Base-by-base conservation (phyloP, 2,113 vertebrate genomes). In the Poeciliopsis turrubarensis region DNA sequence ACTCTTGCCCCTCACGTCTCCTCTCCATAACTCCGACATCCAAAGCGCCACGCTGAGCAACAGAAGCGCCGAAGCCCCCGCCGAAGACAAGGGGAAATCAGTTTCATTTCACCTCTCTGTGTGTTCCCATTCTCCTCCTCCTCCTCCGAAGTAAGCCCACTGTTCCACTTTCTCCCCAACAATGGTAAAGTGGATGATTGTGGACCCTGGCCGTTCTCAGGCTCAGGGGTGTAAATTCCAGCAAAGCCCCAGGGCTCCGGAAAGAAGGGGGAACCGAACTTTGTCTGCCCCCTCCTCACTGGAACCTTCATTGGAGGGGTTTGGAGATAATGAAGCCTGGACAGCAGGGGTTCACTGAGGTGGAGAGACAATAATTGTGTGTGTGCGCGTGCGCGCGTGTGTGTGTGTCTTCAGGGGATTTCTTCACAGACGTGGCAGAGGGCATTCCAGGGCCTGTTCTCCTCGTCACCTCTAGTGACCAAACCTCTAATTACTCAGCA, bases 401-500 rank as follows among this genome's bases (percentile, higher is more conserved):
- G 75, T 71, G 78, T 64, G 70, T 51, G 62, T 95, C 25, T 96
- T 96, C 94, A 54, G 12, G 25, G 96, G 78, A 88, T 92, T 90
- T 95, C 94, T 93, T 95, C 77, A 87, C 94, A 95, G 95, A 94
- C 93, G 80, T 82, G 89, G 94, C 93, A 93, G 94, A 86, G 44
- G 94, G 92, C 96, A 98, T 98, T 98, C 96, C 94, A 96, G 92
- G 93, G 94, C 94, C 91, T 92, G 80, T 93, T 94, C 94, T 95
- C 93, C 95, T 96, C 94, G 94, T 97, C 97, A 92, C 95, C 97
- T 98, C 94, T 95, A 96, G 96, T 95, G 96, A 99, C 96, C 95
- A 86, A 92, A 74, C 47, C 65, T 91, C 93, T 97, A 97, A 97
- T 97, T 95, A 93, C 95, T 94, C 92, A 79, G 78, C 84, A 68